Base-by-base conservation (phyloP, 2,113 vertebrate species). In the Pholis gunnellus region DNA sequence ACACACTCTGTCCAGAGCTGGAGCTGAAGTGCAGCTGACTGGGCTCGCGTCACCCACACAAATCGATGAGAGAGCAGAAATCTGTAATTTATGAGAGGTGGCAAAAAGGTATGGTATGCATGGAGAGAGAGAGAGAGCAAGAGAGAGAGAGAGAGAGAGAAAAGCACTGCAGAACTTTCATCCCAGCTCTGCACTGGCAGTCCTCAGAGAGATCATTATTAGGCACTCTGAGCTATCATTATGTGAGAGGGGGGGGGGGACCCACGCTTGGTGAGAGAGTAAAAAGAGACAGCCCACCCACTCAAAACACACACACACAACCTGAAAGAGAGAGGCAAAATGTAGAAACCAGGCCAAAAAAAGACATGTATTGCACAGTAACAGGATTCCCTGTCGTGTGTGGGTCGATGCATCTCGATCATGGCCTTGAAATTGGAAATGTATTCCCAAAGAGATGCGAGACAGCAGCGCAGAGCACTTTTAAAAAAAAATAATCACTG, bases 31-130 rank as follows among this genome's bases (percentile, higher is more conserved):
- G 78, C 85, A 81, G 89, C 92, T 81, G 67, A 86, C 82, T 73
- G 82, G 50, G 69, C 88, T 75, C 34, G 59, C 1, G 13, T 57
- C 8, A 59, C 75, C 83, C 79, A 54, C 85, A 73, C 50, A 63
- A 77, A 91, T 81, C 84, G 72, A 94, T 91, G 87, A 87, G 83
- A 63, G 86, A 59, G 88, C 89, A 90, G 70, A 88, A 90, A 87
- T n/a, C 13, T 1, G 71, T 59, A 74, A 85, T 89, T 90, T 81
- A 71, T 64, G 72, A 85, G 83, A 85, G 57, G 69, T 75, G 80
- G 84, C 18, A 67, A 81, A 84, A 89, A 31, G 60, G 65, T 75
- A 25, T 50, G 60, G 60, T 52, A 56, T 4, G 52, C 14, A 14
- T 46, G 44, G 4, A 14, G 42, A 38, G 17, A 50, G 48, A 50